Evolutionary conservation across 2,888 invertebrate species (phyloP).

Genomic region (Megastigmus dorsalis): DNA sequence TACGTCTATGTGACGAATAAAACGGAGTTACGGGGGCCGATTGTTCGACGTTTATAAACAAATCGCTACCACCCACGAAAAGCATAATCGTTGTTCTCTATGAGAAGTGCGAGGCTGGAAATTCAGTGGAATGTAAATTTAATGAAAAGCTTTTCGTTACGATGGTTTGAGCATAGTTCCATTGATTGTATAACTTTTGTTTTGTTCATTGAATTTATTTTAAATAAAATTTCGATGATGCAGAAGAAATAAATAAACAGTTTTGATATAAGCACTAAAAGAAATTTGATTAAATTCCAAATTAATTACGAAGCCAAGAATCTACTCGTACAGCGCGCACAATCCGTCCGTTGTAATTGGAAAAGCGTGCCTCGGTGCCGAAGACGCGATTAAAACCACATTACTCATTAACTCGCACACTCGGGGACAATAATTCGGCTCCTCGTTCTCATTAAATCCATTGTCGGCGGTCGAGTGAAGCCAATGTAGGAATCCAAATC

Average conservation of each 20-base stretch:
- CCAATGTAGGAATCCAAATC: slow-evolving; percentile 62
- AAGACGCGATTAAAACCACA: slow-evolving; percentile 32
- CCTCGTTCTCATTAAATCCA: slow-evolving; percentile 68
- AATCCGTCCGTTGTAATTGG: slow-evolving; percentile 2
- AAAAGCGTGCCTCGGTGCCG: background rate
- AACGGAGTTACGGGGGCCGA: background rate
- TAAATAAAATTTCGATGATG: no score
- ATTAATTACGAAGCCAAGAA: no score
- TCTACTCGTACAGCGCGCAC: background rate
- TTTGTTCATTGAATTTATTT: background rate
- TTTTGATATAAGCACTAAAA: no score
- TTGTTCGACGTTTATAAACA: slow-evolving; percentile 1
- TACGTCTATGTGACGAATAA: no score
- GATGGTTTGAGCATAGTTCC: no score
- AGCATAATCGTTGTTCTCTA: background rate
- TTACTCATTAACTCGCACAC: slow-evolving; percentile 26
- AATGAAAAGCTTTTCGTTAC: no score
- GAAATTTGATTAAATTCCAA: no score
- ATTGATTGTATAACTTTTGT: no score
- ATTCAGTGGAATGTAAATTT: no score
- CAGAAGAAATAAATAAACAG: no score
- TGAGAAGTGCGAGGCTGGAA: background rate
- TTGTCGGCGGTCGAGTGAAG: slow-evolving; percentile 54
- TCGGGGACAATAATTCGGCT: slow-evolving; percentile 49
- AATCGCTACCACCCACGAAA: background rate